Conservation (phyloP, 2,113 vertebrate species). For the Stegastes partitus region DNA sequence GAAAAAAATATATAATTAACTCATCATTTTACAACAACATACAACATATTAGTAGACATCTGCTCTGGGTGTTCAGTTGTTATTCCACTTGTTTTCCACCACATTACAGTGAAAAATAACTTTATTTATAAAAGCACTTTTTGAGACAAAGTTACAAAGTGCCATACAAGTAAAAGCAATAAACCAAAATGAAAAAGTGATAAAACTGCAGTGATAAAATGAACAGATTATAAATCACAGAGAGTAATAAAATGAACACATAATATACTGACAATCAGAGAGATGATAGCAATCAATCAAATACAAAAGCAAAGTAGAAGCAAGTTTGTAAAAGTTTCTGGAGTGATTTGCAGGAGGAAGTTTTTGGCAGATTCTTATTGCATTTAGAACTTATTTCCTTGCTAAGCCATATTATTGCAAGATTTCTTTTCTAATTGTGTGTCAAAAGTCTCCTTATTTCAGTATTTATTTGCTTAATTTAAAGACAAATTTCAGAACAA, state of each 20-base stretch:
- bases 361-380: slow-evolving; percentile 6
- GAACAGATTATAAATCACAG: slow-evolving; percentile 41
- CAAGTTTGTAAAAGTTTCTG: slow-evolving; percentile 22
- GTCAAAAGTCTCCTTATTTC: not conserved
- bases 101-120: slow-evolving; percentile 11
- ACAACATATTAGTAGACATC: not conserved
- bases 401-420: too few species aligned
- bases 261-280: slow-evolving; percentile 44
- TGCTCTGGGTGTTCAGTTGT: not conserved
- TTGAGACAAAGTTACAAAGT: not conserved
- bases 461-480: slow-evolving; percentile 1
- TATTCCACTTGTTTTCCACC: slow-evolving; percentile 7
- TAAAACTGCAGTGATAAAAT: slow-evolving; percentile 7
- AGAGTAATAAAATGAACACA: slow-evolving; percentile 41
- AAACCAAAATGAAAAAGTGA: slow-evolving; percentile 50
- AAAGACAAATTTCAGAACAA: not conserved
- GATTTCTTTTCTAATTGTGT: slow-evolving; percentile 3
- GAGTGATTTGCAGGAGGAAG: slow-evolving; percentile 2
- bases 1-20: not conserved
- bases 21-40: too few species aligned
- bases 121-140: slow-evolving; percentile 8
- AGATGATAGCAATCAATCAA: slow-evolving; percentile 52
- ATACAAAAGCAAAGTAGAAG: slow-evolving; percentile 3
- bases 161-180: slow-evolving; percentile 34
- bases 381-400: not conserved